phyloP scores from a whole-genome alignment of 2,113 vertebrate species.

The Crypturellus undulatus region DNA sequence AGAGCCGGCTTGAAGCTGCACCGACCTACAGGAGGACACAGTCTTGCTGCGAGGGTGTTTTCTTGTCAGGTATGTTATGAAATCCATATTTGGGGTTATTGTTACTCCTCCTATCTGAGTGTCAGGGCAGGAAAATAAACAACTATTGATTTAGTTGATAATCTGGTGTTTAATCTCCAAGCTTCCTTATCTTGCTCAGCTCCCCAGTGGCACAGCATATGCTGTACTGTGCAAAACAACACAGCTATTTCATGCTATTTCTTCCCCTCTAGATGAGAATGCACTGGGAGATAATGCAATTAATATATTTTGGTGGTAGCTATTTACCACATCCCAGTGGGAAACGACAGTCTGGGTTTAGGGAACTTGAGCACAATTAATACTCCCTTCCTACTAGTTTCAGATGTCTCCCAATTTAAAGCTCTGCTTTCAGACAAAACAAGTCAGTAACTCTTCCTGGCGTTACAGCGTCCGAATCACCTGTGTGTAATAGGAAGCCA shows the following conservation, averaged over 20 bases:
- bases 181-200: not conserved
- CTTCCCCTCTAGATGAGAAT: constrained; percentile 26
- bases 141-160: not conserved
- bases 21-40: not conserved
- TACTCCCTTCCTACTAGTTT: constrained; percentile 33
- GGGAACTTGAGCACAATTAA: constrained; percentile 52
- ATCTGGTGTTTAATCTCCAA: not conserved
- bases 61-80: not conserved
- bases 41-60: not conserved
- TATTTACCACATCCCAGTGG: constrained; percentile 34
- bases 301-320: constrained; percentile 44
- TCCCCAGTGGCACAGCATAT: not conserved
- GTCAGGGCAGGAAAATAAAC: not conserved
- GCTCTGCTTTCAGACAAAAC: constrained; percentile 37
- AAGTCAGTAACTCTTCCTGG: constrained; percentile 42
- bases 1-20: not conserved
- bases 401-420: constrained; percentile 58
- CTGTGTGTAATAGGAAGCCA: constrained; percentile 59
- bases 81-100: not conserved
- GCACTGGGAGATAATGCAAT: constrained; percentile 42
- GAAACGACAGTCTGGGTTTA: constrained; percentile 21
- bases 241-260: not conserved
- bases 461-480: constrained; percentile 38
- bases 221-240: not conserved
- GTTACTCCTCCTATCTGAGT: not conserved